Conservation (phyloP, 1,140 invertebrate species). For the Euura saliciscinereae region DNA sequence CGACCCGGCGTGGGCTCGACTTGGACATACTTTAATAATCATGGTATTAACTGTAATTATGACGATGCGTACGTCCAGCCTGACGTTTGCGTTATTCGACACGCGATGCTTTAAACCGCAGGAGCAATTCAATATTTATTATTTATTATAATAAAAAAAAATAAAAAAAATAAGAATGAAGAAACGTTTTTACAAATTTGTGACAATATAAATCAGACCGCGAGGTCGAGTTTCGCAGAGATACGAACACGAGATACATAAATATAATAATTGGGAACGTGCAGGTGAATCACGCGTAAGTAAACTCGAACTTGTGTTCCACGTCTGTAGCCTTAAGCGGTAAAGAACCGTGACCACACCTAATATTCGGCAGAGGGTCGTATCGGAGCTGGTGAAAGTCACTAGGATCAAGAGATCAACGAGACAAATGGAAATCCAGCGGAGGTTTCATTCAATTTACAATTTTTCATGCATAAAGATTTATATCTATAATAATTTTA, state of each 20-base stretch:
- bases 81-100: not conserved
- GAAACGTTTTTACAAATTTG: no score
- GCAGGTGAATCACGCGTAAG: not conserved
- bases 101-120: not conserved
- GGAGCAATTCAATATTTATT: no score
- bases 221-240: no score
- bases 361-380: not conserved
- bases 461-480: not conserved
- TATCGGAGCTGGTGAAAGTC: not conserved
- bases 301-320: not conserved
- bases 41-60: not conserved
- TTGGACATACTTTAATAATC: not conserved
- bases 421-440: not conserved
- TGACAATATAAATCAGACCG: no score
- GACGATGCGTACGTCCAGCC: not conserved
- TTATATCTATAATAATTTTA: not conserved
- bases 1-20: not conserved
- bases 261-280: not conserved
- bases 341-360: not conserved
- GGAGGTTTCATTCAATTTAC: not conserved
- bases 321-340: not conserved
- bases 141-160: no score
- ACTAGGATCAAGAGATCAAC: no score
- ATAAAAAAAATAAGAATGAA: no score
- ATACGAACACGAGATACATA: no score